Evolutionary conservation across 1,140 invertebrate species (phyloP), one percentile per base, ranked within the genome.

Genomic region (Meloidogyne hapla): DNA sequence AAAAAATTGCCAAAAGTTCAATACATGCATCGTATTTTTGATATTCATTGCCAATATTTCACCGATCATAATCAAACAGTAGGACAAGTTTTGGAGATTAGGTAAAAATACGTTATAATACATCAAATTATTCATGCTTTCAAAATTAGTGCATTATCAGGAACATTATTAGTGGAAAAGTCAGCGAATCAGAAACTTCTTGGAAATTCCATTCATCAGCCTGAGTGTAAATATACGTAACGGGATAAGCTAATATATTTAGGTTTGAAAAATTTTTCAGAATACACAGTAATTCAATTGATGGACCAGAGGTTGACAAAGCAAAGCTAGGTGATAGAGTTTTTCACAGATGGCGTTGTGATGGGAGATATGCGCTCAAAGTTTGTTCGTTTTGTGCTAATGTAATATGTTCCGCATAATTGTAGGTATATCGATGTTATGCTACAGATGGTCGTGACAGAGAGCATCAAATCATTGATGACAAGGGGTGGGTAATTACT

Each of bases 371-470:
- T 65, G 69, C 77, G 8, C 25, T 82, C 13, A 81, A 81, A 40
- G 78, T n/a, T 78, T 63, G 62, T 77, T 40, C 28, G 38, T 26
- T 23, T 48, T n/a, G 9, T 45, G 61, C 45, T 42, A 12, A 56
- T 12, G 8, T 28, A 56, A 25, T 42, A 9, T 73, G 5, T 5
- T 40, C 33, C 9, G 9, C 9, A 5, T 26, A 13, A 56, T 42
- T 69, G 2, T 56, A 76, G 75, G 79, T 82, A 13, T 82, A 82
- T 62, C 66, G 70, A 9, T 82, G 81, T 48, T 82, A 71, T 75
- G 81, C 81, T 23, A 74, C 77, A 62, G 81, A 82, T 77, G 81
- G 81, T 23, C 33, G 25, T 33, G 40, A 80, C 66, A 64, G 66
- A 21, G 45, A 72, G 2, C 76, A 82, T 42, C 62, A 75, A 64